These are phyloP conservation scores for Amyelois transitella DNA, from an alignment of 1,140 invertebrate genomes.

Conservation along the genomic window DNA sequence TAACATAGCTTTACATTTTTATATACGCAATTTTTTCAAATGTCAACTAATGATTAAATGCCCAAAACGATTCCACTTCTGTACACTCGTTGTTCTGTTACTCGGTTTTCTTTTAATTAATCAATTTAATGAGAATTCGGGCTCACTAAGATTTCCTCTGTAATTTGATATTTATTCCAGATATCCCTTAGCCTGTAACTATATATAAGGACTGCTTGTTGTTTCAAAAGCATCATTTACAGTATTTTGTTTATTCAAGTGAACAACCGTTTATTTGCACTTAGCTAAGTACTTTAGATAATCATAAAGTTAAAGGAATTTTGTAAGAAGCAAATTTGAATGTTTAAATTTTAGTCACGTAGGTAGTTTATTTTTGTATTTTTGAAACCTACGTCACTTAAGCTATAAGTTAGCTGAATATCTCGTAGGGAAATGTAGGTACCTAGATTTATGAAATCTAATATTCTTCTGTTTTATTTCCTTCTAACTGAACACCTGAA, in stretches of 20 bases:
- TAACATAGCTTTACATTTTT: too few relatives aligned
- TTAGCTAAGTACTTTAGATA: neutral
- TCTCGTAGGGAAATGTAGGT: too few relatives aligned
- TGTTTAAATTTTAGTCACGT: too few relatives aligned
- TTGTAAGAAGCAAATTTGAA: too few relatives aligned
- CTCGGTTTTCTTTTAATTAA: constrained; percentile 53
- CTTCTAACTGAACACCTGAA: too few relatives aligned
- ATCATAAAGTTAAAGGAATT: neutral
- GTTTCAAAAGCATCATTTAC: neutral
- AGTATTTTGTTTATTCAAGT: neutral
- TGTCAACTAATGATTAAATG: too few relatives aligned
- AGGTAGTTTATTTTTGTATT: too few relatives aligned
- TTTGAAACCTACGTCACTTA: too few relatives aligned
- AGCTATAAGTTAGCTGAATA: too few relatives aligned
- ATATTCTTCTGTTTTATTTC: too few relatives aligned
- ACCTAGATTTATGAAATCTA: too few relatives aligned
- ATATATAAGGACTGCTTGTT: neutral
- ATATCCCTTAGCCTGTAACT: neutral
- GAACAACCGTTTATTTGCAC: neutral
- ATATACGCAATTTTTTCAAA: too few relatives aligned
- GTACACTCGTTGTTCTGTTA: neutral
- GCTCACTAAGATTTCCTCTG: constrained; percentile 7
- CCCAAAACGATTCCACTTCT: neutral
- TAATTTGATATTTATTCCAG: constrained; percentile 11
- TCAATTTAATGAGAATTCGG: constrained; percentile 51